Conservation (phyloP, 2,797 vertebrate species). For the Labeo calbasu region DNA sequence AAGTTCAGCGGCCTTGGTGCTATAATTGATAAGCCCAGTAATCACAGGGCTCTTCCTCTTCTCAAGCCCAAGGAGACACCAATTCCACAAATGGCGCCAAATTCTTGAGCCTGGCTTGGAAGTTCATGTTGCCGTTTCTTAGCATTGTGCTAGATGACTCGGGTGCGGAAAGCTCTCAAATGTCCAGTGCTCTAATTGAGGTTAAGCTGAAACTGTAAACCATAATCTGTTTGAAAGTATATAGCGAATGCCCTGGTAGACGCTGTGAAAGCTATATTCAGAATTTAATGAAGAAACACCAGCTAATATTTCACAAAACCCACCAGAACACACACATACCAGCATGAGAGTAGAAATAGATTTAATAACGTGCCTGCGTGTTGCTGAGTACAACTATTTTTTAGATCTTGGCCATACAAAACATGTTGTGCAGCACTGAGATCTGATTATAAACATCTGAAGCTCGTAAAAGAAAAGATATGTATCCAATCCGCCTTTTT, state of each 20-base stretch:
- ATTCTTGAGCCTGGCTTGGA: conserved; percentile 65
- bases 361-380: conserved; percentile 46
- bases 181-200: conserved; percentile 65
- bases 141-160: conserved; percentile 50
- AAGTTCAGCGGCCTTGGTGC: conserved; percentile 37
- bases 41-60: conserved; percentile 49
- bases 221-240: conserved; percentile 66
- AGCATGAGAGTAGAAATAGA: conserved; percentile 19
- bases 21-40: conserved; percentile 61
- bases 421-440: conserved; percentile 30
- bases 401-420: conserved; percentile 38
- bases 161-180: conserved; percentile 62
- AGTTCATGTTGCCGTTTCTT: conserved; percentile 63
- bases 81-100: conserved; percentile 65
- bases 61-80: conserved; percentile 36
- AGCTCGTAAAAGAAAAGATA: conserved; percentile 46
- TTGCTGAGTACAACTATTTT: conserved; percentile 36
- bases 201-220: conserved; percentile 69
- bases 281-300: conserved; percentile 63
- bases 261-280: conserved; percentile 55
- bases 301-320: conserved; percentile 58
- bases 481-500: conserved; percentile 26
- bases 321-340: conserved; percentile 52
- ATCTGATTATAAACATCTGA: conserved; percentile 53
- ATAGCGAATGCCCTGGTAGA: conserved; percentile 39